Base-by-base conservation (phyloP, 2,797 vertebrate genomes). In the Prunella strophiata region DNA sequence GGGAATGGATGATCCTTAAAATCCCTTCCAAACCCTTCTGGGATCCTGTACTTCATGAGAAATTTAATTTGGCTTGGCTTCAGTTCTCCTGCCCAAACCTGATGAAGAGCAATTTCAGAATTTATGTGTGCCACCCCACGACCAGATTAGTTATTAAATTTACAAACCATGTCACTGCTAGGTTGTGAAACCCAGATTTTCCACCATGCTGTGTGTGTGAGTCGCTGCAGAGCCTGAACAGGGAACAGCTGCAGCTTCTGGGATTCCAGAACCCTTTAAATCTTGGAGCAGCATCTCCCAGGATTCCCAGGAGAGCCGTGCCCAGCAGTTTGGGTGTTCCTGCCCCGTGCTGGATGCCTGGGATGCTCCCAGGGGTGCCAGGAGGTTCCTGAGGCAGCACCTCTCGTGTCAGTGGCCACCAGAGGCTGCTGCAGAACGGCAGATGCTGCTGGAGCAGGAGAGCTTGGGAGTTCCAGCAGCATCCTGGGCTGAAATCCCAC, bases 341-440 rank as follows among this genome's bases (percentile, higher is more conserved):
- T 48, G 67, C 21, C 30, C n/a, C 43, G 17, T 7, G 17, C 10
- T 59, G 36, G 8, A 1, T 70, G n/a, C 62, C n/a, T 70, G 15
- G 25, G 34, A 19, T 68, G 71, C 25, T 78, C 78, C 86, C 75
- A 55, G 67, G 30, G 23, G 32, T 43, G 54, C 63, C 94, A 38
- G 72, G 22, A n/a, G 40, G 13, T 27, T 77, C 58, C 73, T 82
- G 81, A 66, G 40, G 30, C 76, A 61, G 2, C 65, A 5, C 32
- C 72, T 21, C 45, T 42, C 13, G 1, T 57, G 57, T 3, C 22
- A 62, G 26, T 27, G 89, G 40, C 96, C 95, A 77, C 65, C 95
- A 96, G 96, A 92, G 96, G 96, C 45, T 95, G 91, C 94, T 96
- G 91, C 89, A 95, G 91, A 97, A 93, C 76, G 36, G 42, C 7